Conservation (phyloP, 2,113 vertebrate genomes). For the human (Homo sapiens) region GRCh38 chr2:27941001-27941500, state of each 20-base stretch:
- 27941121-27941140: neutral
- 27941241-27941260: slow-evolving; percentile 18
- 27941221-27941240: slow-evolving; percentile 51
- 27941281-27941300: no score
- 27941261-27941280: slow-evolving; percentile 55
- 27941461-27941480: no score
- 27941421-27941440: no score
- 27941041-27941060: neutral
- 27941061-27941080: neutral
- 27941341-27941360: no score
- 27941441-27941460: no score
- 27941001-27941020: neutral
- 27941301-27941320: no score
- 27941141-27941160: neutral
- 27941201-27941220: neutral
- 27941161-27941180: neutral
- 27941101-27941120: neutral
- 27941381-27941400: no score
- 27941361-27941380: no score
- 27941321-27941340: no score
- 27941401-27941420: no score
- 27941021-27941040: neutral
- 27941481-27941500: no score
- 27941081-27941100: neutral
- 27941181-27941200: neutral